A percentile compares a stretch with the other conserved stretches of the same genome.
Evolutionary conservation across 1,140 invertebrate species (phyloP).

Genomic region (Coenobita brevimanus): DNA sequence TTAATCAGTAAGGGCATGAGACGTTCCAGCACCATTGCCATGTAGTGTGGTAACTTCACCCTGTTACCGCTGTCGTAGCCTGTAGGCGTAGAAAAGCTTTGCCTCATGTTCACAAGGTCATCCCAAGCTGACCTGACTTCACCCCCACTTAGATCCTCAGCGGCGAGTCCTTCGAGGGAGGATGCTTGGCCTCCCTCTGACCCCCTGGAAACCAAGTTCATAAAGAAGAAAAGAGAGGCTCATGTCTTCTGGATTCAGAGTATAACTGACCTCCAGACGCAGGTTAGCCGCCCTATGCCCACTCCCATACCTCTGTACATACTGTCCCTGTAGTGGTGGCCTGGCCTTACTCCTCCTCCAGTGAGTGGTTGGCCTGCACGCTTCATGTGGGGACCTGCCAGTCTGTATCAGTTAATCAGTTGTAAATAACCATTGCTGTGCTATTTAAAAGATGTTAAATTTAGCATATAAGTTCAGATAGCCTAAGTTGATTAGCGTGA

Average conservation of each 20-base stretch:
- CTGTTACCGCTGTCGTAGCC: too few relatives aligned
- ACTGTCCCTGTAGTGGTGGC: not conserved
- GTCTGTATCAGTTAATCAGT: too few relatives aligned
- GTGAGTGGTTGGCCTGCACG: not conserved
- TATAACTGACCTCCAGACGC: constrained; percentile 61
- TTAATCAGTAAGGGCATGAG: too few relatives aligned
- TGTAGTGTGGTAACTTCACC: too few relatives aligned
- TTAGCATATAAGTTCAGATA: too few relatives aligned
- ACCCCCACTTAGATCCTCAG: constrained; percentile 38
- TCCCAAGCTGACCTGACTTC: constrained; percentile 34
- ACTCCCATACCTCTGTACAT: not conserved
- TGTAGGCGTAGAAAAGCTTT: too few relatives aligned
- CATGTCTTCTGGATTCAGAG: constrained; percentile 60
- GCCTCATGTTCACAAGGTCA: too few relatives aligned
- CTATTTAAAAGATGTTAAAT: too few relatives aligned
- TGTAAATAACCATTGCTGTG: too few relatives aligned
- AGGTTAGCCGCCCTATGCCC: constrained; percentile 52
- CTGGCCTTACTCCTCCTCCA: not conserved
- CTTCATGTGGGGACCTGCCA: too few relatives aligned
- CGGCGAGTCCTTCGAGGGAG: constrained; percentile 22
- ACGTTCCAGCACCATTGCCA: too few relatives aligned
- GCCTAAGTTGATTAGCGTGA: too few relatives aligned
- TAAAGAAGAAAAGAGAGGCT: constrained; percentile 52
- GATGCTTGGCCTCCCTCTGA: constrained; percentile 10
- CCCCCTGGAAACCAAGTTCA: constrained; percentile 51